A percentile compares a stretch with the other conserved stretches of the same genome.
Evolutionary conservation across 2,113 vertebrate species (phyloP).

Genomic region (Sinocyclocheilus grahami): DNA sequence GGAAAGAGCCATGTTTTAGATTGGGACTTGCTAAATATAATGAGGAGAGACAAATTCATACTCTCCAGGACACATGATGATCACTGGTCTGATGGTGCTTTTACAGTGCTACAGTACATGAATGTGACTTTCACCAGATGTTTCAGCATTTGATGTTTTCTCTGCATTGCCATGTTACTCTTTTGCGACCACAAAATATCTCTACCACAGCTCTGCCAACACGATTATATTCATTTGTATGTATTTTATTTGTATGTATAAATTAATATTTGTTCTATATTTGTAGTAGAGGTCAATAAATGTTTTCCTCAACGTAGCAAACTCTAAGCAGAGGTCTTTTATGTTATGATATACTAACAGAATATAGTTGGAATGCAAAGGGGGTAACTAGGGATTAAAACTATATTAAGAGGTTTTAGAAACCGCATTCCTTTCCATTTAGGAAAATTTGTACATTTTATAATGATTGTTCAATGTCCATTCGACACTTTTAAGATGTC

Average conservation of each 20-base stretch:
- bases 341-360: too few species aligned
- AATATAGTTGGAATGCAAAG: too few species aligned
- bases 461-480: neutral
- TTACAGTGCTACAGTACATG: neutral
- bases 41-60: constrained; percentile 71
- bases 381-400: neutral
- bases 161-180: neutral
- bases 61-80: constrained; percentile 56
- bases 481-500: neutral
- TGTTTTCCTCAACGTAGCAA: neutral
- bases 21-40: constrained; percentile 68
- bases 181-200: neutral
- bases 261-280: neutral
- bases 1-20: constrained; percentile 81
- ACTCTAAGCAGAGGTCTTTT: neutral
- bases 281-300: neutral
- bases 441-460: too few species aligned
- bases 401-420: neutral
- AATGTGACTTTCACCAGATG: neutral
- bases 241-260: neutral
- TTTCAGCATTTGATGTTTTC: neutral
- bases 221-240: neutral
- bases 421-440: neutral
- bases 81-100: neutral
- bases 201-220: neutral